Conservation (phyloP, 2,888 invertebrate genomes). For the Taenaris catops region DNA sequence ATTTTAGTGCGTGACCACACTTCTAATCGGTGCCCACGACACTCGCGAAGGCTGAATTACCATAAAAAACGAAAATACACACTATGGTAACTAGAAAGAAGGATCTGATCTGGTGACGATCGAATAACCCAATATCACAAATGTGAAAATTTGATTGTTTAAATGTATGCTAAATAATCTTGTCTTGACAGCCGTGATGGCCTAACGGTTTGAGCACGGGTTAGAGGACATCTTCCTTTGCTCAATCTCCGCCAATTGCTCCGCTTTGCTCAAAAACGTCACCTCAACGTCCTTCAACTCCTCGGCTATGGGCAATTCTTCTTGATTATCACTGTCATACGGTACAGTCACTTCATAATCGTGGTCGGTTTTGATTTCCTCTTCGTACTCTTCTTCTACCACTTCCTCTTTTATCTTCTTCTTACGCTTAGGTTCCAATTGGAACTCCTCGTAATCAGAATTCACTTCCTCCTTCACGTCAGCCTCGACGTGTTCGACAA, state of each 20-base stretch:
- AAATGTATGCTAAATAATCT: too few species aligned
- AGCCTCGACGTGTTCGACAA: constrained; percentile 18
- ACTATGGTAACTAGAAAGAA: too few species aligned
- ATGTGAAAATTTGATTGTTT: too few species aligned
- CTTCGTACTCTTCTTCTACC: constrained; percentile 22
- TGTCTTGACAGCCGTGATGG: too few species aligned
- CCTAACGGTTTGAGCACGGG: too few species aligned
- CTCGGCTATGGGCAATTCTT: constrained; percentile 13
- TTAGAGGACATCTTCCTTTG: constrained; percentile 41
- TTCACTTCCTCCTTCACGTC: constrained; percentile 24
- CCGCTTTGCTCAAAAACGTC: constrained; percentile 38
- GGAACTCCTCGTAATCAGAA: constrained; percentile 17
- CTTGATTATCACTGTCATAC: constrained; percentile 15
- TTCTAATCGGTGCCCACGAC: too few species aligned
- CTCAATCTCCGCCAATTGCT: constrained; percentile 48
- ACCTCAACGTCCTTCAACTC: constrained; percentile 35
- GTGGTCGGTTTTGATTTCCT: constrained; percentile 11
- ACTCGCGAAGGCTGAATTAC: too few species aligned
- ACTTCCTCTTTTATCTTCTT: constrained; percentile 19
- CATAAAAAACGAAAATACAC: too few species aligned
- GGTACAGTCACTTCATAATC: constrained; percentile 6
- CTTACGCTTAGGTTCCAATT: constrained; percentile 29
- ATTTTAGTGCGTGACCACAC: too few species aligned
- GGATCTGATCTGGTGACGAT: too few species aligned
- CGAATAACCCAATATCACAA: too few species aligned